These are phyloP conservation scores for Seira sanloemensis DNA, from an alignment of 2,888 invertebrate genomes.

Conservation along the genomic window DNA sequence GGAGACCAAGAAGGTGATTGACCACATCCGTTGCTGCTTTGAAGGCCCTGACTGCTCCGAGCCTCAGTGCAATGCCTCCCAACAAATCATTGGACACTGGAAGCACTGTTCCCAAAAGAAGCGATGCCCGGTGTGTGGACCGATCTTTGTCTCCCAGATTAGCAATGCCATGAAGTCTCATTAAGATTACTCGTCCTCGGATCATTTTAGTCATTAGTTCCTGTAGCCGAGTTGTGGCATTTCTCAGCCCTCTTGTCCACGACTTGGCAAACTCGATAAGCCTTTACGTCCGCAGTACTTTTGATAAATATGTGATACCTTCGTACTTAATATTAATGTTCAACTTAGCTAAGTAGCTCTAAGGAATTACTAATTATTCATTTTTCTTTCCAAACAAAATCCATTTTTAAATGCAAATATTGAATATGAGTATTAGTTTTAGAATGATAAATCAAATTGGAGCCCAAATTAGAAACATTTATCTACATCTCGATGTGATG, in stretches of 20 bases:
- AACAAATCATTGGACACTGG: constrained; percentile 50
- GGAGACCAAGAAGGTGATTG: constrained; percentile 33
- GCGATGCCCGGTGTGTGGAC: constrained; percentile 46
- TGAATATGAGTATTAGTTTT: too few relatives aligned
- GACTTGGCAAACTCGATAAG: not conserved
- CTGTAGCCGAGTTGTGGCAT: not conserved
- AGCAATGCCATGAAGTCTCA: constrained; percentile 39
- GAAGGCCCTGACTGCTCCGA: constrained; percentile 28
- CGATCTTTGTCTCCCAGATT: constrained; percentile 49
- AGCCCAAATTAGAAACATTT: too few relatives aligned
- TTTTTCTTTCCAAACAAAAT: too few relatives aligned
- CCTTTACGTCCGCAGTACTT: constrained; percentile 18
- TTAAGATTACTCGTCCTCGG: not conserved
- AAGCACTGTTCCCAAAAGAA: constrained; percentile 57
- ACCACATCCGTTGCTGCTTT: constrained; percentile 34
- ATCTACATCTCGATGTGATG: too few relatives aligned
- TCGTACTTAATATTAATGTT: not conserved
- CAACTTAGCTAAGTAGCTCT: too few relatives aligned
- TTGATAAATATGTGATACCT: not conserved
- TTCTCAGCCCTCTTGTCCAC: constrained; percentile 9
- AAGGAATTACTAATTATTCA: too few relatives aligned
- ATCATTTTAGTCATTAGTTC: not conserved
- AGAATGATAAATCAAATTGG: too few relatives aligned
- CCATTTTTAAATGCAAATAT: too few relatives aligned
- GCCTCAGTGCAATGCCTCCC: constrained; percentile 37